Evolutionary conservation across 1,140 invertebrate genomes (phyloP).

Genomic region (Meteorus sp.): DNA sequence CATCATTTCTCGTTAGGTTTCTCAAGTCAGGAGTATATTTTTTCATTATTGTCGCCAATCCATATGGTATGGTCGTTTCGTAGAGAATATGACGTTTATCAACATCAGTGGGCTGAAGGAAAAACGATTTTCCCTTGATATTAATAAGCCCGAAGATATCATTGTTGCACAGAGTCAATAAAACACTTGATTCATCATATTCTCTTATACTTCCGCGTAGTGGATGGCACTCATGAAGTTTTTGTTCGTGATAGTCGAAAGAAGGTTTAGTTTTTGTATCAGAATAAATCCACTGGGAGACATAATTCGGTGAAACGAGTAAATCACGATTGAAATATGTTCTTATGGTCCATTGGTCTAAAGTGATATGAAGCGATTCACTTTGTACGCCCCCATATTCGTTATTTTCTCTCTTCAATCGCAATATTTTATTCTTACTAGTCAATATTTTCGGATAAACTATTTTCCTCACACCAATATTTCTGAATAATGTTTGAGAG

Average conservation of each 20-base stretch:
- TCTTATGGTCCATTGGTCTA: not conserved
- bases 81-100: not conserved
- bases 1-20: not conserved
- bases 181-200: not conserved
- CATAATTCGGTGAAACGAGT: not conserved
- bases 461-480: not conserved
- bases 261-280: not conserved
- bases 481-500: not conserved
- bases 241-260: not conserved
- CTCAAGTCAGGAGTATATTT: not conserved
- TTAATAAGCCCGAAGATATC: not conserved
- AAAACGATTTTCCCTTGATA: not conserved
- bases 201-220: not conserved
- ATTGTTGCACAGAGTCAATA: slow-evolving; percentile 1
- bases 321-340: slow-evolving; percentile 1
- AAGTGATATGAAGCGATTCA: not conserved
- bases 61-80: not conserved
- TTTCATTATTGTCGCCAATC: not conserved
- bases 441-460: slow-evolving; percentile 1
- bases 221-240: not conserved
- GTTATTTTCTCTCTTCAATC: not conserved
- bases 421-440: not conserved
- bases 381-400: not conserved
- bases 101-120: not conserved
- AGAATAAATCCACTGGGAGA: not conserved